Evolutionary conservation across 2,797 vertebrate species (phyloP), one percentile per base, ranked within the genome.

Genomic region (Chaunax sp.): DNA sequence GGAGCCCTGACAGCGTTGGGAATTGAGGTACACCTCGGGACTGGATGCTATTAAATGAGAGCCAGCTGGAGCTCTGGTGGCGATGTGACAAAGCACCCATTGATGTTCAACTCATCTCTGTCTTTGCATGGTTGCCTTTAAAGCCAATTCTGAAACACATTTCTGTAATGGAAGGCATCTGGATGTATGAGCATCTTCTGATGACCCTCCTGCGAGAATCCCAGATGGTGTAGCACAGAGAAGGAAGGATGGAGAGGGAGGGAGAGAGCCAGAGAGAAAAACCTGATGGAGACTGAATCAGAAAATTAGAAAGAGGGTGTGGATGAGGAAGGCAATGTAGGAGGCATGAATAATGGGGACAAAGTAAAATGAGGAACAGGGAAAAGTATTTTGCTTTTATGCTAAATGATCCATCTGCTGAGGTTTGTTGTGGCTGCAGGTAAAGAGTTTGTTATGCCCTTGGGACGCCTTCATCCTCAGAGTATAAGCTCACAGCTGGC

Each of bases 41-140:
- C 77, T 30, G 60, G 80, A 83, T 75, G 77, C 68, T 79, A 74
- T 90, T 82, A 87, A 89, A 90, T 68, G 60, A 78, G 60, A n/a
- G 28, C 63, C 87, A 89, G 84, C 83, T 89, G 81, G 64, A 80
- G 75, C 78, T 80, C 74, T 70, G 61, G 66, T 69, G 54, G 66
- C 7, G 2, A 72, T 57, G 56, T 50, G 62, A 73, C 43, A 64
- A 71, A 79, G 46, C 3, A 6, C 23, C 55, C 30, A 1, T 20
- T 26, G 2, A 47, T 37, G 59, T 64, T 51, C 38, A 13, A 35
- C 49, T 69, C 35, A 40, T 54, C 46, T 47, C 38, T 0, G 41
- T 64, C 77, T 49, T n/a, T 57, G 77, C 75, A 59, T 55, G 67
- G 67, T 30, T 33, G 50, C 64, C 30, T 83, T 41, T 45, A 82